A percentile compares a stretch with the other conserved stretches of the same genome.
Conservation (phyloP, 2,113 vertebrate species). For the Ictidomys tridecemlineatus region DNA sequence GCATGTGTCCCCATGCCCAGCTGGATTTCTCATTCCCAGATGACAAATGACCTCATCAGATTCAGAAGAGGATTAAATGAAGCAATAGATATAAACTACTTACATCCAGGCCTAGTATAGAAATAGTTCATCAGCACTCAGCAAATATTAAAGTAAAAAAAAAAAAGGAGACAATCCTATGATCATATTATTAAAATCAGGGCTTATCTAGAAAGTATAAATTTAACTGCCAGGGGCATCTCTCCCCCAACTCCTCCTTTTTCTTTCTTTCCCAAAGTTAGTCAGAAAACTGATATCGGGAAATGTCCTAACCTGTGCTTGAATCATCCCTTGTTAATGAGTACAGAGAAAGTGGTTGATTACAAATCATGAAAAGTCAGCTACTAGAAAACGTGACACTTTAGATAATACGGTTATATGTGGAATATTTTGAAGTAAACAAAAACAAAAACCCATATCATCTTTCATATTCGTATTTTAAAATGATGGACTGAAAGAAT, state of each 20-base stretch:
- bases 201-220: background rate
- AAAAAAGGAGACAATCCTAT: background rate
- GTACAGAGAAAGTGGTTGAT: background rate
- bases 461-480: background rate
- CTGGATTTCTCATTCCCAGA: background rate
- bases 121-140: background rate
- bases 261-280: background rate
- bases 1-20: no score
- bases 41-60: background rate
- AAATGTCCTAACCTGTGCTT: background rate
- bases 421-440: slow-evolving; percentile 25
- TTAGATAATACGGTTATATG: background rate
- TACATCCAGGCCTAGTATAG: background rate
- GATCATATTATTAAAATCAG: background rate
- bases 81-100: background rate
- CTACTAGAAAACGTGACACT: background rate
- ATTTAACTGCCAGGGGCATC: background rate
- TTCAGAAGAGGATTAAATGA: background rate
- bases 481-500: background rate
- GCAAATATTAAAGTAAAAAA: background rate
- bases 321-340: slow-evolving; percentile 23
- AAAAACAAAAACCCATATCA: background rate
- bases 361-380: slow-evolving; percentile 44
- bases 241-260: background rate
- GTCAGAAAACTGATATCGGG: background rate